phyloP scores from a whole-genome alignment of 2,888 invertebrate genomes.

The Hetaerina titia region DNA sequence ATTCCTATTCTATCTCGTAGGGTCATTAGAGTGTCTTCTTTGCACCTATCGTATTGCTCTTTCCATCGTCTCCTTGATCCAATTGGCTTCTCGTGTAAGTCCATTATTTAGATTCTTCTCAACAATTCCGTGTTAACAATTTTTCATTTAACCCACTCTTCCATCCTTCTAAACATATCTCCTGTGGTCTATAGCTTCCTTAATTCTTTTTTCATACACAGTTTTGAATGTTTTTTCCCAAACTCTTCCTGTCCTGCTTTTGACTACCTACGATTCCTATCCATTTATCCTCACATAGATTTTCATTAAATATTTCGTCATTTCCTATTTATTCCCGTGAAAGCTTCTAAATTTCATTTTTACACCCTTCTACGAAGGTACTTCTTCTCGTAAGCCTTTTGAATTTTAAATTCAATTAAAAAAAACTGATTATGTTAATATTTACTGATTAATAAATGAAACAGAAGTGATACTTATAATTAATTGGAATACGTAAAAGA shows the following conservation, averaged over 20 bases:
- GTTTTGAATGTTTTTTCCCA: not conserved
- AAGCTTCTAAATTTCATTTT: too few species aligned
- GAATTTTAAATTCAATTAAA: too few species aligned
- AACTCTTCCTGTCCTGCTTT: not conserved
- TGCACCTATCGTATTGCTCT: not conserved
- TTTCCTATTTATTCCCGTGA: too few species aligned
- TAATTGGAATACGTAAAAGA: too few species aligned
- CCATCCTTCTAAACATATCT: not conserved
- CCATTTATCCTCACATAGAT: not conserved
- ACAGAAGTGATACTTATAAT: too few species aligned
- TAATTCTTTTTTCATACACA: not conserved
- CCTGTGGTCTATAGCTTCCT: not conserved
- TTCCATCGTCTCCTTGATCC: not conserved
- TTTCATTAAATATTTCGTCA: too few species aligned
- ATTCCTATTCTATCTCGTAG: too few species aligned
- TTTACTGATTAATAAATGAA: too few species aligned
- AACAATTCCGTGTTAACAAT: not conserved
- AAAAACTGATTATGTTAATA: too few species aligned
- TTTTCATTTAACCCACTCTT: not conserved
- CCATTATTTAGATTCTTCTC: not conserved
- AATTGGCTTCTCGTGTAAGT: not conserved
- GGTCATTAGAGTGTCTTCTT: too few species aligned
- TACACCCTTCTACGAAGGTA: too few species aligned
- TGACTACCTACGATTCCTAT: not conserved
- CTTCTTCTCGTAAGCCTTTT: too few species aligned